These are phyloP conservation scores for Ptychodera flava DNA, from an alignment of 35 echinoderm and acorn worm species.

Conservation along the genomic window DNA sequence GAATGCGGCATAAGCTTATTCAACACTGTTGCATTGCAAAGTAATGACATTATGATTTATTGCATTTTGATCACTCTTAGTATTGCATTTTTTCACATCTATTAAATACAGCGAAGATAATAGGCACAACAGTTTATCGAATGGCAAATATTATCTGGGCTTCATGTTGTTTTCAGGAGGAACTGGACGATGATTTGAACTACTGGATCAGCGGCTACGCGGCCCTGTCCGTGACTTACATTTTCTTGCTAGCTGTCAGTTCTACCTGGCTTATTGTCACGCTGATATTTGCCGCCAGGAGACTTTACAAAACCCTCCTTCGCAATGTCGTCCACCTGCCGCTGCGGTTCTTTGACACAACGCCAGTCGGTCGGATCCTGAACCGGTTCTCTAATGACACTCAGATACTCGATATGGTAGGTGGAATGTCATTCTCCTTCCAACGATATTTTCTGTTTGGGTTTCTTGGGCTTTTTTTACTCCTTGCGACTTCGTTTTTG, in stretches of 20 bases:
- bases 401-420: conserved; percentile 55
- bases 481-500: no score
- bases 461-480: background rate
- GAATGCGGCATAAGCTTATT: no score
- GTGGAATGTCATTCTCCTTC: background rate
- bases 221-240: background rate
- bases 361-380: conserved; percentile 52
- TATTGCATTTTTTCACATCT: no score
- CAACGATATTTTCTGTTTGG: background rate
- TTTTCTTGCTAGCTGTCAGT: background rate
- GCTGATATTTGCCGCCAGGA: background rate
- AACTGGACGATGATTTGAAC: background rate
- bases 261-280: background rate
- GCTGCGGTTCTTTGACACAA: conserved; percentile 63
- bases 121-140: no score
- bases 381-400: conserved; percentile 66
- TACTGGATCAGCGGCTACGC: conserved; percentile 3
- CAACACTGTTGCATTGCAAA: no score
- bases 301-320: conserved; percentile 6
- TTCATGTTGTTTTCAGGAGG: conserved; percentile 13
- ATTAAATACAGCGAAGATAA: no score
- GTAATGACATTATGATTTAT: no score
- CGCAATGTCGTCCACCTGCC: conserved; percentile 13
- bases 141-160: no score
- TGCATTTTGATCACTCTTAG: no score